Evolutionary conservation across 2,888 invertebrate genomes (phyloP), one percentile per base, ranked within the genome.

Genomic region (Vanessa cardui): DNA sequence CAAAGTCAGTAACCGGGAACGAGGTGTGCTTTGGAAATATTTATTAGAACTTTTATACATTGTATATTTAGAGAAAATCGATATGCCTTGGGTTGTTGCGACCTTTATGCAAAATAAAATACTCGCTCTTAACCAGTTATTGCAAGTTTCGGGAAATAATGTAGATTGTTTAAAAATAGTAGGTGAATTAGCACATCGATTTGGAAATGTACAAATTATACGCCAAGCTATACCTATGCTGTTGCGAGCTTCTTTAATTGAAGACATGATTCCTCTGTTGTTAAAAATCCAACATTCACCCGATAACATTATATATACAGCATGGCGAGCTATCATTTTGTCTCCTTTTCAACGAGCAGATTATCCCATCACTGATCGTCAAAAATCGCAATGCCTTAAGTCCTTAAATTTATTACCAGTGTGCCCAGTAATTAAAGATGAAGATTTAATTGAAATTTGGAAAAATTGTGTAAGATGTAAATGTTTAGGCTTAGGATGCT

Each of bases 271-370:
- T 72, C 88, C 91, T 46, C 81, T 93, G 64, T 75, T 93, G 63
- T 73, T 88, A n/a, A 89, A 87, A 77, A 70, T 84, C 12, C 79
- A 84, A 64, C 77, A 80, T 63, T 85, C 86, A 50, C 84, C 88
- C 26, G 87, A 90, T 73, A 85, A 82, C 60, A 74, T 85, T 39
- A 83, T 89, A 64, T 86, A 80, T 69, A 80, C 84, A 31, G 90
- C 92, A 61, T 93, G 92, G 93, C 86, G 88, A 62, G 83, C 89
- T 9, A 83, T 91, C 71, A 83, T 93, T 64, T 75, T 93, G 68
- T 84, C 84, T 56, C 93, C 93, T 20, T 93, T 93, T 71, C 88
- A 90, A 82, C 83, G 83, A 9, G 92, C 92, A 1, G 93, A 93
- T 76, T 89, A 90, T 74, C 93, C 93, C 45, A 88, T 93, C 61